Evolutionary conservation across 2,113 vertebrate genomes (phyloP).

Genomic region (Burhinus oedicnemus): DNA sequence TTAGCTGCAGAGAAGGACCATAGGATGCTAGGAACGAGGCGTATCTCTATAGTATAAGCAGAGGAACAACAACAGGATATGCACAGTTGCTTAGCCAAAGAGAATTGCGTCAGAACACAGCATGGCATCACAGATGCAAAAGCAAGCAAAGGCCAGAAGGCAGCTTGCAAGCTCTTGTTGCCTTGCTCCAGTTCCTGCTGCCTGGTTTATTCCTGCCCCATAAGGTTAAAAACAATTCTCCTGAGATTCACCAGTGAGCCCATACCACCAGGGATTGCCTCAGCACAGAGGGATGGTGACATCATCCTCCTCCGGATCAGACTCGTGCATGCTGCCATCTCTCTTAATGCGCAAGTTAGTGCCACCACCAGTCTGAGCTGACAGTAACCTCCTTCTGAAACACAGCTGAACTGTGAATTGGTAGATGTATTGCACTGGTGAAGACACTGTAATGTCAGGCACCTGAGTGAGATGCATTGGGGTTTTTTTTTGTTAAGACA

Average conservation of each 20-base stretch:
- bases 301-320: not conserved
- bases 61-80: not conserved
- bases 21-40: not conserved
- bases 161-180: not conserved
- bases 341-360: not conserved
- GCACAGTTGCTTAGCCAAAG: not conserved
- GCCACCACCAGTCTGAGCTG: not conserved
- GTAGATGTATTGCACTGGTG: not conserved
- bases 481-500: not conserved
- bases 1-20: not conserved
- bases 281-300: not conserved
- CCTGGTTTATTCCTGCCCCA: not conserved
- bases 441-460: not conserved
- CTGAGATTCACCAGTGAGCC: not conserved
- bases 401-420: not conserved
- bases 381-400: not conserved
- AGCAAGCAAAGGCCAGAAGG: not conserved
- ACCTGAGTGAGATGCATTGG: not conserved
- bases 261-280: not conserved
- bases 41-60: no score
- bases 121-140: not conserved
- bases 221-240: not conserved
- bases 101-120: not conserved
- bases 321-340: no score
- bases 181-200: not conserved